phyloP scores from a whole-genome alignment of 2,888 invertebrate genomes.

The Agelastica alni region DNA sequence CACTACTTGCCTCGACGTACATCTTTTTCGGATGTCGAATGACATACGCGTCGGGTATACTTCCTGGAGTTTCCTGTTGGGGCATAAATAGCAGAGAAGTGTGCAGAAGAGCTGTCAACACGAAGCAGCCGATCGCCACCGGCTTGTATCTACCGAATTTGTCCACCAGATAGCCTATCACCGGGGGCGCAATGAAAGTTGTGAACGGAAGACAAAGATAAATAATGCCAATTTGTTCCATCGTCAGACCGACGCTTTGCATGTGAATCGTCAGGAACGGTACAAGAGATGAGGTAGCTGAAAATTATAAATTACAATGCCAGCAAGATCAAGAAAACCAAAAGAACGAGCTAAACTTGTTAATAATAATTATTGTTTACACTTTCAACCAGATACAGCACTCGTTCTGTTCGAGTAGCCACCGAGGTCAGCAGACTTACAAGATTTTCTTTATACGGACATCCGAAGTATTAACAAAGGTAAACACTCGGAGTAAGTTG shows the following conservation, averaged over 20 bases:
- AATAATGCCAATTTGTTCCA: conserved; percentile 85
- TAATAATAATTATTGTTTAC: too few species aligned
- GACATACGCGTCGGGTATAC: conserved; percentile 75
- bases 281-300: conserved; percentile 80
- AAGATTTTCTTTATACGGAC: too few species aligned
- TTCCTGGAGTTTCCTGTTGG: conserved; percentile 77
- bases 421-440: too few species aligned
- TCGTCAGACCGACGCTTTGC: conserved; percentile 85
- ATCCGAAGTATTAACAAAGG: too few species aligned
- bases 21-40: conserved; percentile 71
- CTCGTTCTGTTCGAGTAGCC: too few species aligned
- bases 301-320: conserved; percentile 44
- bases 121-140: conserved; percentile 76
- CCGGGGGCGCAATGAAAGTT: conserved; percentile 82
- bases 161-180: conserved; percentile 84
- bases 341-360: too few species aligned
- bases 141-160: conserved; percentile 86
- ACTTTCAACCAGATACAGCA: too few species aligned
- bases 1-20: conserved; percentile 66
- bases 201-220: conserved; percentile 86
- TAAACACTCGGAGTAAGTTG: too few species aligned
- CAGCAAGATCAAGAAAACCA: too few species aligned
- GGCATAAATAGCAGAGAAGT: conserved; percentile 79
- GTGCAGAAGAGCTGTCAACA: conserved; percentile 79
- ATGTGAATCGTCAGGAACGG: conserved; percentile 90